Evolutionary conservation across 2,113 vertebrate species (phyloP).

Genomic region (Callorhinus ursinus): DNA sequence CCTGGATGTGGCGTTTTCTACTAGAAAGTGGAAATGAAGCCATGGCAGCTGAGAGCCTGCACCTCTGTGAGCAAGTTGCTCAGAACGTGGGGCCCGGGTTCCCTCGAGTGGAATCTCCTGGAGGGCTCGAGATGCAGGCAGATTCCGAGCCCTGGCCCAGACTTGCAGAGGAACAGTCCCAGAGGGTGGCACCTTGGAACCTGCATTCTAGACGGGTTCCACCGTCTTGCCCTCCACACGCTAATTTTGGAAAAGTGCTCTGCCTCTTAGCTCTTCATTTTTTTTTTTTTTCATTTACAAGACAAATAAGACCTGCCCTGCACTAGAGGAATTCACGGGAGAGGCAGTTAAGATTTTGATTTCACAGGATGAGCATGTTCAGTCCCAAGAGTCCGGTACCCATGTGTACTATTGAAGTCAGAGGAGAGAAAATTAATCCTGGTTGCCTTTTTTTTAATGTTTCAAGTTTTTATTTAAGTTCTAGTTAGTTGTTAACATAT

Average conservation of each 20-base stretch:
- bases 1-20: background rate
- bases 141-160: background rate
- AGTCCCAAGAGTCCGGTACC: background rate
- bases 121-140: background rate
- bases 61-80: background rate
- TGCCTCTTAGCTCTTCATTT: background rate
- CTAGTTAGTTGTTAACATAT: background rate
- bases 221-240: background rate
- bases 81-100: background rate
- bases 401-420: background rate
- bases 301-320: background rate
- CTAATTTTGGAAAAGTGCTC: background rate
- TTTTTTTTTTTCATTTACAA: background rate
- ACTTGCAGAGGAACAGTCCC: background rate
- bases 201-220: background rate
- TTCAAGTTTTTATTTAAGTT: background rate
- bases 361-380: background rate
- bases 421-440: background rate
- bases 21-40: background rate
- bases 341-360: background rate
- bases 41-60: rapidly evolving
- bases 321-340: background rate
- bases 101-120: background rate
- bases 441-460: background rate
- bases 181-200: background rate